These are phyloP conservation scores for Sycophila sp. DNA, from an alignment of 1,140 invertebrate species.

Conservation along the genomic window DNA sequence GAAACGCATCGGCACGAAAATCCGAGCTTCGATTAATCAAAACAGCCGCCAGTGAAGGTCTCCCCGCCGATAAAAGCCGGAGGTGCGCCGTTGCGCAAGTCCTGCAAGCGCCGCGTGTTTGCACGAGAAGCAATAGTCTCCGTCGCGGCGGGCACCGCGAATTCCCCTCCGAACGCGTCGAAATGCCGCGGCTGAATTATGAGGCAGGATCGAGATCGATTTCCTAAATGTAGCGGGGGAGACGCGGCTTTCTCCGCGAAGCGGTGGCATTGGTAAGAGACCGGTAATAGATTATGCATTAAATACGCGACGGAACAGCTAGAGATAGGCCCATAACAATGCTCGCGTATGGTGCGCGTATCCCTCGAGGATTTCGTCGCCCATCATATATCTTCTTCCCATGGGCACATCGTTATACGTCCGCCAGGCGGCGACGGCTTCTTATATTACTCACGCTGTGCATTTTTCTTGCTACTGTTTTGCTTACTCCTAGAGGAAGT, in stretches of 20 bases:
- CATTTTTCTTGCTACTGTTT: no score
- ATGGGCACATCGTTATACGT: no score
- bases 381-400: constrained; percentile 54
- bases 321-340: constrained; percentile 60
- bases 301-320: constrained; percentile 54
- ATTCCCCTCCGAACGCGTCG: constrained; percentile 56
- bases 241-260: constrained; percentile 32
- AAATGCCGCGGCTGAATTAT: constrained; percentile 64
- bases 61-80: neutral
- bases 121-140: neutral
- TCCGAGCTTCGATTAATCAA: constrained; percentile 23
- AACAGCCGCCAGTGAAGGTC: neutral
- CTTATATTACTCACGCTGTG: no score
- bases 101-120: neutral
- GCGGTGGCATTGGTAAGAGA: constrained; percentile 61
- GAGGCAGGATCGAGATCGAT: constrained; percentile 60
- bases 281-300: constrained; percentile 66
- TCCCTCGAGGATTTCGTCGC: constrained; percentile 54
- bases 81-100: no score
- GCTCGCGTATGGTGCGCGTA: constrained; percentile 45
- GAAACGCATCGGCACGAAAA: constrained; percentile 3
- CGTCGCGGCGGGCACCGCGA: neutral
- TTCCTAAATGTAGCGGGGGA: constrained; percentile 36
- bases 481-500: no score
- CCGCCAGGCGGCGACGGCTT: no score